Percentiles rank a stretch among this genome's conserved stretches.
Evolutionary conservation across 35 echinoderm and acorn worm genomes (phyloP).

Genomic region (Amphiura filiformis): DNA sequence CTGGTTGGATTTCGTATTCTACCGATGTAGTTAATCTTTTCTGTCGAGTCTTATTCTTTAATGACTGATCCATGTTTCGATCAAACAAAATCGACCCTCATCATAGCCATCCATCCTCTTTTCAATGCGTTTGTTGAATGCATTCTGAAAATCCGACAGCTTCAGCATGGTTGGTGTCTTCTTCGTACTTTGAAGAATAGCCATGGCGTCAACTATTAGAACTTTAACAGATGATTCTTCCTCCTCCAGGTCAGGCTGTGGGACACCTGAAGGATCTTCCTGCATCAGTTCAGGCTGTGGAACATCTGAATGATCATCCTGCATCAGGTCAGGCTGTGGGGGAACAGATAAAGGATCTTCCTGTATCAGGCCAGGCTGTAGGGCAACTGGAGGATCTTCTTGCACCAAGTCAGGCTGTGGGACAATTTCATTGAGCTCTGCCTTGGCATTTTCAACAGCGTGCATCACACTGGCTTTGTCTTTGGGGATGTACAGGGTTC

Average conservation of each 20-base stretch:
- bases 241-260: not conserved
- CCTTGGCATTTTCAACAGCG: not conserved
- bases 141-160: not conserved
- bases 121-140: not conserved
- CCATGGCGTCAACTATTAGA: not conserved
- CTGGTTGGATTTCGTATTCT: slow-evolving; percentile 33
- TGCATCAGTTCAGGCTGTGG: too few species aligned
- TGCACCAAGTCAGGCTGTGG: not conserved
- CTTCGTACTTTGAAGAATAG: not conserved
- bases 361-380: too few species aligned
- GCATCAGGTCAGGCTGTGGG: not conserved
- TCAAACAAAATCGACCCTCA: slow-evolving; percentile 2
- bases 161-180: not conserved
- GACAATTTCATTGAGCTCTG: not conserved
- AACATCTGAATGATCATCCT: too few species aligned
- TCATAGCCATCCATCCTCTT: slow-evolving; percentile 7
- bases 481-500: slow-evolving; percentile 37
- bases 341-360: too few species aligned
- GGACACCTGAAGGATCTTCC: too few species aligned
- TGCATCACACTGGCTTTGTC: slow-evolving; percentile 15
- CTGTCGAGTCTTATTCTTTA: slow-evolving; percentile 40
- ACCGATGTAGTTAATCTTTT: slow-evolving; percentile 17
- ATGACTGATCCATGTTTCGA: slow-evolving; percentile 32
- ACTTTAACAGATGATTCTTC: not conserved
- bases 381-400: not conserved